Conservation (phyloP, 2,888 invertebrate genomes). For the Noctuana brunneofusca region DNA sequence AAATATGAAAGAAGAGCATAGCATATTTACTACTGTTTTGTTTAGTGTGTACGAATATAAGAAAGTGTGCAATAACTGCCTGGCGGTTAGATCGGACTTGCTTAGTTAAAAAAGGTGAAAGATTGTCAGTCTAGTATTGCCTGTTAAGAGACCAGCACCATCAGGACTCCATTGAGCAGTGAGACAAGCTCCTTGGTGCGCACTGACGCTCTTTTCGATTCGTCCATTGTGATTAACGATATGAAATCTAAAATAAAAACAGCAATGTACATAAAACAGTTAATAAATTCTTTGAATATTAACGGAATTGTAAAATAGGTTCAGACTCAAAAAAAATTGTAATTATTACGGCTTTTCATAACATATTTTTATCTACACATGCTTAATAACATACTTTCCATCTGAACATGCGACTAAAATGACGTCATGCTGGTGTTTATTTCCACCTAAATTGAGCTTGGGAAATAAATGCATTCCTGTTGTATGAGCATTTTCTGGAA, state of each 20-base stretch:
- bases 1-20: background rate
- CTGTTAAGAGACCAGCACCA: conserved; percentile 96
- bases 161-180: conserved; percentile 97
- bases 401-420: conserved; percentile 94
- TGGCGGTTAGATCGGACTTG: too few species aligned
- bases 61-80: too few species aligned
- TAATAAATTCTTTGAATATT: background rate
- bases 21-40: too few species aligned
- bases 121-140: too few species aligned
- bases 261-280: background rate
- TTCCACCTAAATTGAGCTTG: conserved; percentile 81
- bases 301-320: too few species aligned
- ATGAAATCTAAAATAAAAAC: conserved; percentile 86
- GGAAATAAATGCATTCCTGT: conserved; percentile 96
- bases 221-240: conserved; percentile 94
- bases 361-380: background rate
- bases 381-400: conserved; percentile 82
- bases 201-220: conserved; percentile 95
- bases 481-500: conserved; percentile 93
- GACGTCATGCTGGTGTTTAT: conserved; percentile 88
- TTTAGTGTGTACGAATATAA: too few species aligned
- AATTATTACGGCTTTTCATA: too few species aligned
- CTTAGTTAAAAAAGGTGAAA: background rate
- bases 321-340: too few species aligned
- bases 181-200: conserved; percentile 95